phyloP scores from a whole-genome alignment of 2,113 vertebrate genomes.

The Stomatorhinus ivindoensis region DNA sequence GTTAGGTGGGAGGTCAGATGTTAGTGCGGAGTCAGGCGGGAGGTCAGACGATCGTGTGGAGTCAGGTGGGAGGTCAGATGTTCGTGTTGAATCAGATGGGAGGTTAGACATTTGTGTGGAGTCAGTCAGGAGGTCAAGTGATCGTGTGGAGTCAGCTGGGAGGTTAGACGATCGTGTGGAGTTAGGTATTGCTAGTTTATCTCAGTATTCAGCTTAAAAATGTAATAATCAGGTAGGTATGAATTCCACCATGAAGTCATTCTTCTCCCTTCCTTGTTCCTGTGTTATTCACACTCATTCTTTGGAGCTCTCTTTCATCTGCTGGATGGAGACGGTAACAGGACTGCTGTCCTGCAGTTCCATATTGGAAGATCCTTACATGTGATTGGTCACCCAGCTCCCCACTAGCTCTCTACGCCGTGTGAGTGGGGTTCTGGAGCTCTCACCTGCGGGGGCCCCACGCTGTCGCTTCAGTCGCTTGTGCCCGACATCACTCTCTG shows the following conservation, averaged over 20 bases:
- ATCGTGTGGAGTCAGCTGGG: not conserved
- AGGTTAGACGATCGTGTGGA: not conserved
- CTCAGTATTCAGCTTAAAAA: not conserved
- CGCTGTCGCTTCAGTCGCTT: not conserved
- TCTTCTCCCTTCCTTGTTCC: not conserved
- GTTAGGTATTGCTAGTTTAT: not conserved
- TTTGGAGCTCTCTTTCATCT: not conserved
- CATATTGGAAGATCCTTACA: not conserved
- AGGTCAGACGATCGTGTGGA: not conserved
- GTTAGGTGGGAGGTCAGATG: too few species aligned
- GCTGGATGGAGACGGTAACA: not conserved
- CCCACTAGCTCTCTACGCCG: not conserved
- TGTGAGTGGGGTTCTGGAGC: not conserved
- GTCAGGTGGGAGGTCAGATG: not conserved
- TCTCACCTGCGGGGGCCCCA: conserved; percentile 39
- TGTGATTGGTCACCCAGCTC: not conserved
- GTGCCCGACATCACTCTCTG: not conserved
- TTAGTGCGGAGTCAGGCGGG: not conserved
- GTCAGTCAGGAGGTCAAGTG: not conserved
- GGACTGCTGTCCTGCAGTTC: not conserved
- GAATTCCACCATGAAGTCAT: not conserved
- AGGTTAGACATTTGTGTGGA: too few species aligned
- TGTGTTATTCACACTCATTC: not conserved
- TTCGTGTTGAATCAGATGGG: not conserved
- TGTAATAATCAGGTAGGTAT: not conserved